Evolutionary conservation across 1,140 invertebrate species (phyloP), one percentile per base, ranked within the genome.

Genomic region (Danaus plexippus): DNA sequence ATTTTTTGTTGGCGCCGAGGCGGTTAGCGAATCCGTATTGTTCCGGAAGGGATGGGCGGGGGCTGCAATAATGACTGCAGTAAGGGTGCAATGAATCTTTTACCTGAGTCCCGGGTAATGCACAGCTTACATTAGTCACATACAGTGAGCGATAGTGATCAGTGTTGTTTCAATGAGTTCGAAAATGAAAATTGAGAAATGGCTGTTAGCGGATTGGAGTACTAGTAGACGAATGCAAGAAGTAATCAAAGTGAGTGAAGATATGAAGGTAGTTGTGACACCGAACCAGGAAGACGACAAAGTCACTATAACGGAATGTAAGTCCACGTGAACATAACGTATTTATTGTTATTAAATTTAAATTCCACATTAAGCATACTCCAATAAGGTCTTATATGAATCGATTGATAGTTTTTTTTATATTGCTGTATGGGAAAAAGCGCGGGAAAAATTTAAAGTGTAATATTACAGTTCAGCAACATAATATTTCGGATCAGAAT

Each of bases 61-160:
- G 80, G 70, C 58, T 71, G 61, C 44, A 75, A 73, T 75, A 73
- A 71, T 71, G 65, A 77, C 59, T 73, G 67, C 69, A 80, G 64
- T 75, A 74, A 77, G 80, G 80, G 80, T 75, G 73, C 72, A 85
- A 82, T 82, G 70, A 65, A 79, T 77, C 68, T 79, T 81, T 80
- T 85, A 85, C 79, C 81, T 85, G 81, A 65, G 57, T 45, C 47
- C 52, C 56, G 64, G 60, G 66, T 66, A 73, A 67, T 69, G 61
- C 64, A 67, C 50, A 54, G 51, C 47, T 53, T 60, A 63, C 32
- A 53, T 65, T 54, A 71, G 65, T 71, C 52, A 52, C 43, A 54
- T 69, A 45, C 52, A 53, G 50, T 55, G 47, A 52, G 47, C 54
- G 53, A 57, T 43, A 10, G 47, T 52, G 59, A 32, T 53, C 45